A percentile compares a stretch with the other conserved stretches of the same genome.
phyloP scores from a whole-genome alignment of 2,797 vertebrate genomes.

The Malurus splendens region DNA sequence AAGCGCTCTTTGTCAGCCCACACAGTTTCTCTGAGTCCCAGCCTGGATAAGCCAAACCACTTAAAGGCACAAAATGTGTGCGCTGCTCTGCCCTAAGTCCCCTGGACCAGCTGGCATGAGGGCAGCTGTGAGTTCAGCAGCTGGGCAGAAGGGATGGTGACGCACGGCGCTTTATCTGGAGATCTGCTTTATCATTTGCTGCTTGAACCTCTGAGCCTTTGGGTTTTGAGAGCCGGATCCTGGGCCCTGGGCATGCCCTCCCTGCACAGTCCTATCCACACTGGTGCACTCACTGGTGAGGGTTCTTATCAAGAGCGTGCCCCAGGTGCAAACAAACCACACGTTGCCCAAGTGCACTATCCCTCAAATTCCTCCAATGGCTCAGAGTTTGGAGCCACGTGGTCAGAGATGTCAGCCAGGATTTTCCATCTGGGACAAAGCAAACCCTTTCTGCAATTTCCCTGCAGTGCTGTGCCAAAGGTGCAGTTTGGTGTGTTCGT shows the following conservation, averaged over 20 bases:
- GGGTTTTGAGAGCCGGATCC: background rate
- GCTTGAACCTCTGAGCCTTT: constrained; percentile 3
- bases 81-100: background rate
- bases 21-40: background rate
- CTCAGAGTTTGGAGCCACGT: background rate
- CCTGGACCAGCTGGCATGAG: constrained; percentile 17
- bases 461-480: background rate
- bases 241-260: background rate
- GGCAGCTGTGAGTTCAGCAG: constrained; percentile 38
- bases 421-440: background rate
- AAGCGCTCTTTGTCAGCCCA: background rate
- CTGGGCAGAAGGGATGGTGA: constrained; percentile 28
- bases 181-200: constrained; percentile 21
- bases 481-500: background rate
- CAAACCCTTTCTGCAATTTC: background rate
- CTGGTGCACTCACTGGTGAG: background rate
- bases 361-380: background rate
- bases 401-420: background rate
- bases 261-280: background rate
- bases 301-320: fast-evolving
- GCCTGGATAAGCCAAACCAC: background rate
- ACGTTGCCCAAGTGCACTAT: fast-evolving
- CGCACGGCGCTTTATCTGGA: background rate
- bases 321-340: background rate
- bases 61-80: constrained; percentile 9